Evolutionary conservation across 2,113 vertebrate genomes (phyloP).

Genomic region (Silurus meridionalis): DNA sequence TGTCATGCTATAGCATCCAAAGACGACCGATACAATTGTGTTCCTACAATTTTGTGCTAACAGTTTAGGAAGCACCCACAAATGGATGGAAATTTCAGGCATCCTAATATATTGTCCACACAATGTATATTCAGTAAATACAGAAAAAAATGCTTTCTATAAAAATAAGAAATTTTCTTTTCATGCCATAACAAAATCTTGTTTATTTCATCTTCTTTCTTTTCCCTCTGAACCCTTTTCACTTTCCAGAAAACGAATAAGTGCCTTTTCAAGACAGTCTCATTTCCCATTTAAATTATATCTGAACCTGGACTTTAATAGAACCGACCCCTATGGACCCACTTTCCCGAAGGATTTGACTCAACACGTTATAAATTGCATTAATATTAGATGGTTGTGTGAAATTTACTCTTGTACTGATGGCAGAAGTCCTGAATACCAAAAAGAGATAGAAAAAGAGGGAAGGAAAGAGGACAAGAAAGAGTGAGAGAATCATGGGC

Average conservation of each 20-base stretch:
- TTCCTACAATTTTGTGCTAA: too few relatives aligned
- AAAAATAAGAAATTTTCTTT: neutral
- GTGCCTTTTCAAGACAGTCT: slow-evolving; percentile 43
- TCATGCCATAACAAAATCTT: neutral
- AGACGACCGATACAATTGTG: too few relatives aligned
- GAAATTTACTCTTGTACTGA: neutral
- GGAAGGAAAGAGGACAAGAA: neutral
- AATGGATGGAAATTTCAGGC: too few relatives aligned
- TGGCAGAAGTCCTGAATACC: neutral
- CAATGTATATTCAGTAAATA: too few relatives aligned
- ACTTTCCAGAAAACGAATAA: slow-evolving; percentile 37
- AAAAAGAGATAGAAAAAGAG: neutral
- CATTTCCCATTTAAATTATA: slow-evolving; percentile 36
- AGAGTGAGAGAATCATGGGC: neutral
- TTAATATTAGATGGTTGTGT: neutral
- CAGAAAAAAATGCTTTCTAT: too few relatives aligned
- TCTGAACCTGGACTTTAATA: slow-evolving; percentile 31
- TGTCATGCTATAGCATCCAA: too few relatives aligned
- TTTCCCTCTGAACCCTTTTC: slow-evolving; percentile 35
- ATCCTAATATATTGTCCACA: too few relatives aligned
- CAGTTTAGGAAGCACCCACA: too few relatives aligned
- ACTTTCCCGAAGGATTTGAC: slow-evolving; percentile 35
- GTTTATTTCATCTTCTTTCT: neutral
- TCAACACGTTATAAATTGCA: slow-evolving; percentile 28
- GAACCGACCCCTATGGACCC: slow-evolving; percentile 31